phyloP scores from a whole-genome alignment of 2,888 invertebrate genomes.

The Luffia ferchaultella region DNA sequence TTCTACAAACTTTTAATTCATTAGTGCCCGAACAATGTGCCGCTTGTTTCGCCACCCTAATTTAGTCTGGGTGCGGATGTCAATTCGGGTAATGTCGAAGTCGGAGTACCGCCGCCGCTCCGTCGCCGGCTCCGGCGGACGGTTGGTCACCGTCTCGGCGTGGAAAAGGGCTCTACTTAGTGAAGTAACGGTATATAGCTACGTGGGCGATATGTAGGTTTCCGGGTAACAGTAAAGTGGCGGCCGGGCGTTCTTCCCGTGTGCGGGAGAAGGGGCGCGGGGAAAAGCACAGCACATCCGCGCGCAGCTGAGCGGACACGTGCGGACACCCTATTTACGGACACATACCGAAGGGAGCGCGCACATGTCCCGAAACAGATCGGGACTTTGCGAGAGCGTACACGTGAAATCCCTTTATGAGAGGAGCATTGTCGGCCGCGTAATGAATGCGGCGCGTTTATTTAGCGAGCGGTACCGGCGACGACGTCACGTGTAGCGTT shows the following conservation, averaged over 20 bases:
- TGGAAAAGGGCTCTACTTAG: background rate
- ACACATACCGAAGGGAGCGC: conserved; percentile 58
- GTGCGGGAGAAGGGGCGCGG: background rate
- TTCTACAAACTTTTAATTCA: conserved; percentile 59
- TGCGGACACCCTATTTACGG: conserved; percentile 66
- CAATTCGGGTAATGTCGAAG: conserved; percentile 12
- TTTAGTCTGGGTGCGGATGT: conserved; percentile 17
- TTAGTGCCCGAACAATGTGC: conserved; percentile 45
- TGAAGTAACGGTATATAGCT: background rate
- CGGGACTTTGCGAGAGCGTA: conserved; percentile 59
- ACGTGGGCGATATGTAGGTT: conserved; percentile 2
- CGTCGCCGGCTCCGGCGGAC: background rate
- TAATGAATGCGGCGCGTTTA: conserved; percentile 63
- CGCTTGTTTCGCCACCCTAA: conserved; percentile 35
- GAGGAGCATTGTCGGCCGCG: conserved; percentile 55
- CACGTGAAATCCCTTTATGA: conserved; percentile 66
- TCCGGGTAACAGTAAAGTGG: background rate
- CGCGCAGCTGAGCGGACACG: conserved; percentile 60
- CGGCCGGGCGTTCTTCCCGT: background rate
- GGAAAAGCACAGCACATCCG: no score
- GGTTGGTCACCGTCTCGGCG: background rate
- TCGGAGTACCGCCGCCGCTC: no score
- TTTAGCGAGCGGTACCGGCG: conserved; percentile 62
- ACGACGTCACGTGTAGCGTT: conserved; percentile 47
- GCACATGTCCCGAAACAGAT: conserved; percentile 63